These are phyloP conservation scores for Synchiropus splendidus DNA, from an alignment of 2,113 vertebrate genomes.

Conservation along the genomic window DNA sequence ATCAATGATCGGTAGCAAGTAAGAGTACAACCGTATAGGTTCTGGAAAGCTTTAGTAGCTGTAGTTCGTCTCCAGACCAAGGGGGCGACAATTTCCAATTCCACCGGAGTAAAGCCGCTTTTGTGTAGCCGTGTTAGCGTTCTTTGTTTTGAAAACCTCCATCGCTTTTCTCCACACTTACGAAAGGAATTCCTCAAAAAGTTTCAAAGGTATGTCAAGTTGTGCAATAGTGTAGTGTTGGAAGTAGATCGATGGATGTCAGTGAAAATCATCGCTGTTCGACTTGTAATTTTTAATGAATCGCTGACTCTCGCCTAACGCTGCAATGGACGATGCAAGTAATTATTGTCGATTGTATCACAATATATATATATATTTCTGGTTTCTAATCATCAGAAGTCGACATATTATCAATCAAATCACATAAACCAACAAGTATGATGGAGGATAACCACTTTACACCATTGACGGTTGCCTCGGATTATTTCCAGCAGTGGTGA, in stretches of 20 bases:
- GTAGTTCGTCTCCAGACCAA: too few species aligned
- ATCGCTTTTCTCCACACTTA: constrained; percentile 10
- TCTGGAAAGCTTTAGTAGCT: too few species aligned
- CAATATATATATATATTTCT: too few species aligned
- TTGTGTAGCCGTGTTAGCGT: constrained; percentile 35
- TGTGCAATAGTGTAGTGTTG: neutral
- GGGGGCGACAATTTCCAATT: too few species aligned
- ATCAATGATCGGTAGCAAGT: too few species aligned
- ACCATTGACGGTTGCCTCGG: constrained; percentile 60
- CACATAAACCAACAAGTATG: constrained; percentile 56
- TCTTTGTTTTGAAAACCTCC: constrained; percentile 56
- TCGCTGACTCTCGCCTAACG: neutral
- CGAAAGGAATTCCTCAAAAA: constrained; percentile 36
- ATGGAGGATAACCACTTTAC: constrained; percentile 69
- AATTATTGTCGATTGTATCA: too few species aligned
- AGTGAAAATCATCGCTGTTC: neutral
- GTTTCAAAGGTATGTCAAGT: constrained; percentile 57
- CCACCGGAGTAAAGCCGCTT: too few species aligned
- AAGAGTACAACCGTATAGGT: too few species aligned
- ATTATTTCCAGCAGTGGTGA: constrained; percentile 72
- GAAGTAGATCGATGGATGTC: neutral
- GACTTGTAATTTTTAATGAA: neutral
- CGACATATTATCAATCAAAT: too few species aligned
- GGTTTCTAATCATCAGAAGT: too few species aligned
- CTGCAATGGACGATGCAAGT: neutral